A percentile compares a stretch with the other conserved stretches of the same genome.
Evolutionary conservation across 2,113 vertebrate species (phyloP).

Genomic region (Synchiropus splendidus): DNA sequence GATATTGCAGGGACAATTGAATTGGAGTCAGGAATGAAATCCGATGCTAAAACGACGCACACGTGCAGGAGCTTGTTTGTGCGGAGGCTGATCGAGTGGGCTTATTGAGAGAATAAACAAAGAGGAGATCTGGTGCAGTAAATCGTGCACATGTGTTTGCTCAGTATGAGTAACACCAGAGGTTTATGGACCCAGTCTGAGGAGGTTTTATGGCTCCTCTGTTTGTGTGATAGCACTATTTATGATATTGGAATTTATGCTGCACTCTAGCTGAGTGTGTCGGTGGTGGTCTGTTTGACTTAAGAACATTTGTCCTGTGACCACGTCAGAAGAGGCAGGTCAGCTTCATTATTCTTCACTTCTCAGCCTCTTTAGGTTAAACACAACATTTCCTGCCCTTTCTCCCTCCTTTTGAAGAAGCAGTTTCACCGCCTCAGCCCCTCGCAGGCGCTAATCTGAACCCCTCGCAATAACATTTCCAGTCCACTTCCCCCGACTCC

Average conservation of each 20-base stretch:
- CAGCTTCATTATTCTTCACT: constrained; percentile 25
- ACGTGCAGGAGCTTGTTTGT: constrained; percentile 59
- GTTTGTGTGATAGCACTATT: constrained; percentile 61
- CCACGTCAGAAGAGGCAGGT: constrained; percentile 32
- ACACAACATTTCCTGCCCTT: constrained; percentile 42
- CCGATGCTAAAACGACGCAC: constrained; percentile 63
- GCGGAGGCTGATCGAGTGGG: constrained; percentile 58
- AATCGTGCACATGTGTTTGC: constrained; percentile 58
- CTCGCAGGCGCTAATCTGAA: constrained; percentile 57
- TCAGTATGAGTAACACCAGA: constrained; percentile 57
- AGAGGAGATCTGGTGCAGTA: constrained; percentile 48
- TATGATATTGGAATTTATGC: constrained; percentile 64
- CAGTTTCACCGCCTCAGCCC: constrained; percentile 51
- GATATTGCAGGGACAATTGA: constrained; percentile 72
- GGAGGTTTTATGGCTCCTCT: constrained; percentile 53
- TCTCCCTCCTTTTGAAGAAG: constrained; percentile 32
- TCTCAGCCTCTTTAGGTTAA: constrained; percentile 43
- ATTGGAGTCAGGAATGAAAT: constrained; percentile 68
- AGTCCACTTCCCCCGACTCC: constrained; percentile 61
- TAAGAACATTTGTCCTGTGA: constrained; percentile 33
- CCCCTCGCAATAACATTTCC: constrained; percentile 61
- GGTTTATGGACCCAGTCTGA: constrained; percentile 62
- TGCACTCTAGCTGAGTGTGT: constrained; percentile 37
- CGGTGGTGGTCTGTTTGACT: constrained; percentile 30
- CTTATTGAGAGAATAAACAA: constrained; percentile 69